Percentiles rank a stretch among this genome's conserved stretches.
phyloP scores from a whole-genome alignment of 2,888 invertebrate species.

The Acleris holmiana region DNA sequence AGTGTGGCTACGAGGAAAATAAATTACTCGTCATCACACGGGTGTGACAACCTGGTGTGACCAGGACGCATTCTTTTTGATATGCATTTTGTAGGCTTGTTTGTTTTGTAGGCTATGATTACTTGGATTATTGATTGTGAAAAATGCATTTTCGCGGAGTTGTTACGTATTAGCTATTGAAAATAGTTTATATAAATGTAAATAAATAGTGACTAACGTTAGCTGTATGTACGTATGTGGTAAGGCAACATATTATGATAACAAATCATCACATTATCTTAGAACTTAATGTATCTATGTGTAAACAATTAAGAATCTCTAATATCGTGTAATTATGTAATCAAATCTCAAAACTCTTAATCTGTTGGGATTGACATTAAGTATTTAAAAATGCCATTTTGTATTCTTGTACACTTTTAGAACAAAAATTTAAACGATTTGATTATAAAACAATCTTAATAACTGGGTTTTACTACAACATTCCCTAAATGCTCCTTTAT shows the following conservation, averaged over 20 bases:
- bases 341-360: slow-evolving; percentile 1
- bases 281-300: slow-evolving; percentile 15
- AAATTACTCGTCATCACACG: too few species aligned
- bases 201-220: slow-evolving; percentile 32
- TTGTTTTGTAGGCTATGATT: slow-evolving; percentile 18
- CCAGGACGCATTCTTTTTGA: too few species aligned
- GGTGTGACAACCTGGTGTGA: too few species aligned
- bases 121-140: neutral
- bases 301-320: slow-evolving; percentile 23
- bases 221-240: too few species aligned
- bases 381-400: slow-evolving; percentile 20
- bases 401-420: slow-evolving; percentile 31
- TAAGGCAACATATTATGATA: too few species aligned
- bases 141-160: neutral
- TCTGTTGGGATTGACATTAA: slow-evolving; percentile 12
- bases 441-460: slow-evolving; percentile 12
- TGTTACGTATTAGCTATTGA: slow-evolving; percentile 9
- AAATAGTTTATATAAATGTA: slow-evolving; percentile 15
- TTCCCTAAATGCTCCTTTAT: neutral
- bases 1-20: too few species aligned
- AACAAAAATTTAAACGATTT: slow-evolving; percentile 23
- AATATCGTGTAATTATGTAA: neutral
- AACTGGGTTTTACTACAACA: neutral
- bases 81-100: too few species aligned
- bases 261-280: slow-evolving; percentile 26